phyloP scores from a whole-genome alignment of 2,113 vertebrate species.

The Sminthopsis crassicaudata region DNA sequence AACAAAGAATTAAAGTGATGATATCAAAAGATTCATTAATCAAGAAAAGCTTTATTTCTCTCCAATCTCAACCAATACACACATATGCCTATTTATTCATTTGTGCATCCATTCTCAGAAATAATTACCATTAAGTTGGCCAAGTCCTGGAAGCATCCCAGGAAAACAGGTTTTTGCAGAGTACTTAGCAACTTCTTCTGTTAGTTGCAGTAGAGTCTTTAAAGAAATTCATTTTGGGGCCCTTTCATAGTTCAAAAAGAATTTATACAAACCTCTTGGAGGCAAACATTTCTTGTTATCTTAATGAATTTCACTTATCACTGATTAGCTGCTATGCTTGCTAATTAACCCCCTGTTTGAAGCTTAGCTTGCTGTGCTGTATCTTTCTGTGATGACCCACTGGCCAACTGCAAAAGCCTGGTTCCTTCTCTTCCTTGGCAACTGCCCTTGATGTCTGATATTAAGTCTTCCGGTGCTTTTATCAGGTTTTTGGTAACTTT shows the following conservation, averaged over 20 bases:
- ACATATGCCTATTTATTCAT: background rate
- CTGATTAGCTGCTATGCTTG: background rate
- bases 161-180: background rate
- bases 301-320: background rate
- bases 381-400: background rate
- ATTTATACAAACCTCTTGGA: background rate
- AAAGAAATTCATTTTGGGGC: background rate
- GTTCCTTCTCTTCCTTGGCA: background rate
- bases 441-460: background rate
- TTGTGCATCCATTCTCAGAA: background rate
- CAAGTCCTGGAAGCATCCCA: background rate
- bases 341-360: slow-evolving; percentile 5
- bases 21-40: background rate
- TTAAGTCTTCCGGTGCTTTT: background rate
- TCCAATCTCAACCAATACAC: background rate
- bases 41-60: background rate
- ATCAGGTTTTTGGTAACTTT: background rate
- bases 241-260: background rate
- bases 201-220: background rate
- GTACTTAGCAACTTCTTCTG: background rate
- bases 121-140: background rate
- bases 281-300: background rate
- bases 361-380: background rate
- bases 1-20: background rate
- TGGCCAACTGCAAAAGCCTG: background rate